Evolutionary conservation across 2,113 vertebrate species (phyloP), one percentile per base, ranked within the genome.

Genomic region (Formicarius rufipectus): DNA sequence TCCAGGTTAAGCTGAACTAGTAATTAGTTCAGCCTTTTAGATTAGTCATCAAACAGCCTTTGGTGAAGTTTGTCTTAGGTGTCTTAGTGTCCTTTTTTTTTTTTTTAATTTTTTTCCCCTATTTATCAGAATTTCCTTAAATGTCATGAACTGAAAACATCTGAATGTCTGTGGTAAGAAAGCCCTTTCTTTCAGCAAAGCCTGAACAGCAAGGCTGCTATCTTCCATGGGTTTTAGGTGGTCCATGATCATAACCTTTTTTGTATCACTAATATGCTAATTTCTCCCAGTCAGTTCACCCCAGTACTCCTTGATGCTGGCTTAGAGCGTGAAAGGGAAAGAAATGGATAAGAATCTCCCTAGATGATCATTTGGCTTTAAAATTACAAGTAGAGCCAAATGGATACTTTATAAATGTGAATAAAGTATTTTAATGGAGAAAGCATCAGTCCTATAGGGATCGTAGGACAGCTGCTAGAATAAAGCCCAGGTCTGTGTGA

Each of bases 11-110:
- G 22, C 23, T 56, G 30, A 44, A 71, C 10, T 45, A 55, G 60
- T 79, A 85, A 30, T 87, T 59, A 56, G 7, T 64, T 92, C 14
- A 19, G 19, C 30, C 20, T 69, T 92, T 71, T 68, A 49, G 68
- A 75, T 69, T 64, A 19, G 7, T 20, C 37, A 19, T 71, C n/a
- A 80, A 53, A 33, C 3, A 55, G 14, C 23, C 19, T 69, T 47
- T 64, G 27, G n/a, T 74, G 37, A 74, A 66, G 28, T 69, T 55
- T 86, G 58, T 12, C 10, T 12, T 8, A 33, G 45, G 20, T 66
- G n/a, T 5, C 11, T 40, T 33, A n/a, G 19, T 20, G 9, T 9
- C 1, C 4, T 53, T 14, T 45, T 8, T 2, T 3, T 7, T 24
- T 21, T 5, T 52, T 12, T 15, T 35, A 33, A n/a, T 35, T 50